These are phyloP conservation scores for Hymenopus coronatus DNA, from an alignment of 2,888 invertebrate genomes.

Conservation along the genomic window DNA sequence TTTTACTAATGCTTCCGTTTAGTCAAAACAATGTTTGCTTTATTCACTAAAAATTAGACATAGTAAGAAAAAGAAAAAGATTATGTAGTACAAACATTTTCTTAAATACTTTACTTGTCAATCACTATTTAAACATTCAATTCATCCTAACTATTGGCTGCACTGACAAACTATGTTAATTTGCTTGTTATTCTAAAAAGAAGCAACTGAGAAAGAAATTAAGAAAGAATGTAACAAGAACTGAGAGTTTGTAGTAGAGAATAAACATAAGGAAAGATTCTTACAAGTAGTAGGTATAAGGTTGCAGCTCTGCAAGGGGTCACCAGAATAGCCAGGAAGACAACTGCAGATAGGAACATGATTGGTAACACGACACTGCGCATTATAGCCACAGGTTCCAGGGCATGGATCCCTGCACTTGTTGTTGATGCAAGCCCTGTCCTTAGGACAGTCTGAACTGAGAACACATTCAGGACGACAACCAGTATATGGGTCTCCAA, in stretches of 20 bases:
- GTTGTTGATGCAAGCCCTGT: constrained; percentile 71
- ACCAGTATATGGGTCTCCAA: constrained; percentile 74
- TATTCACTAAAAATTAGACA: too few species aligned
- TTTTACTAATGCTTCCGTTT: too few species aligned
- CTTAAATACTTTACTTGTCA: too few species aligned
- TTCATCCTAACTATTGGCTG: too few species aligned
- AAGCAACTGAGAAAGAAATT: not conserved
- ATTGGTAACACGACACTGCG: constrained; percentile 71
- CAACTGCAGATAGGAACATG: constrained; percentile 77
- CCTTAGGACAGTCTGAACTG: constrained; percentile 70
- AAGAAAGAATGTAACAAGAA: not conserved
- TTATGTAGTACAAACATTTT: too few species aligned
- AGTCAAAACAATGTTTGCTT: too few species aligned
- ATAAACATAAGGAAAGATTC: constrained; percentile 30
- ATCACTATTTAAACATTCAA: too few species aligned
- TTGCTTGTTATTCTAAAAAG: not conserved
- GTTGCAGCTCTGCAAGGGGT: constrained; percentile 64
- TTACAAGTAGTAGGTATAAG: constrained; percentile 43
- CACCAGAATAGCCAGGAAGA: constrained; percentile 67
- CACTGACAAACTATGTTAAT: not conserved
- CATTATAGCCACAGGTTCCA: constrained; percentile 73
- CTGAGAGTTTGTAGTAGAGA: constrained; percentile 4
- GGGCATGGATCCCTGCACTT: constrained; percentile 78
- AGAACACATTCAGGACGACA: constrained; percentile 80
- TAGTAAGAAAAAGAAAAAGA: too few species aligned